Evolutionary conservation across 2,888 invertebrate genomes (phyloP).

Genomic region (Eupithecia subumbrata): DNA sequence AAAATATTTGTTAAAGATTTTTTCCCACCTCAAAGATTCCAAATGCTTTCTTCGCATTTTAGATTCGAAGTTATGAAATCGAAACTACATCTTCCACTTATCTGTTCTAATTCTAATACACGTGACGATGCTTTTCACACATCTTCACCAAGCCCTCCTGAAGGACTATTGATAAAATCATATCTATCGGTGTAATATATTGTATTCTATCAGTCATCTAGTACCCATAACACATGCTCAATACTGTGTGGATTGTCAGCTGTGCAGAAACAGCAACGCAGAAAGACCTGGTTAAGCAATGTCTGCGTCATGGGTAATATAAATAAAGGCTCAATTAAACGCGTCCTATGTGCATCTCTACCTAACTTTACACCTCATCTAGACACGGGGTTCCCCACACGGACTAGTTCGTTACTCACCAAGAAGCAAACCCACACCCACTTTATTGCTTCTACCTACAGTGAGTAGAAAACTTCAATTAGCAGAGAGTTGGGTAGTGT

Average conservation of each 20-base stretch:
- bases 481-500: background rate
- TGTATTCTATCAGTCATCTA: too few relatives aligned
- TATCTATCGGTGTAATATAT: background rate
- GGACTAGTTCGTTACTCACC: slow-evolving; percentile 30
- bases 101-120: background rate
- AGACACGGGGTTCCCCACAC: slow-evolving; percentile 40
- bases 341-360: background rate
- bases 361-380: slow-evolving; percentile 23
- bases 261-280: background rate
- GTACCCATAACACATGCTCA: too few relatives aligned
- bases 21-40: background rate
- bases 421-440: slow-evolving; percentile 24
- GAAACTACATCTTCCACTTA: background rate
- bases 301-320: background rate
- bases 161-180: background rate
- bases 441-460: slow-evolving; percentile 25
- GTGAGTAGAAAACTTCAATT: background rate
- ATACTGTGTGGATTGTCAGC: too few relatives aligned
- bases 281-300: background rate
- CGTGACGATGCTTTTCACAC: background rate
- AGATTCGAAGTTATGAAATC: background rate
- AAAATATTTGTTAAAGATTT: background rate
- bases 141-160: background rate
- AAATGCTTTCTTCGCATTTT: background rate
- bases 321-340: background rate